Conservation (phyloP, 2,888 invertebrate species). For the Frankliniella intonsa region DNA sequence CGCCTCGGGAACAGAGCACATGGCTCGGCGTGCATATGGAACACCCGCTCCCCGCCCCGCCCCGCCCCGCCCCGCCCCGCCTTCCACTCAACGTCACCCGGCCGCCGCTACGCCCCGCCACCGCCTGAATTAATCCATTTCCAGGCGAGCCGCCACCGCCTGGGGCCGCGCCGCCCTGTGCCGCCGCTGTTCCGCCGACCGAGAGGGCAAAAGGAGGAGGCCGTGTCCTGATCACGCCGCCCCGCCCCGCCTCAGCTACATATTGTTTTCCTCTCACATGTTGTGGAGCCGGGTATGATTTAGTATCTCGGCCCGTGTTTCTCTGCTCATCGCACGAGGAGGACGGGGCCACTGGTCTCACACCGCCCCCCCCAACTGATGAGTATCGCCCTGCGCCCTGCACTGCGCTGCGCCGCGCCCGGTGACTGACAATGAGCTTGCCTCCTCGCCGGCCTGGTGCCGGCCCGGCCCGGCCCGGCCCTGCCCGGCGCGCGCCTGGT, state of each 20-base stretch:
- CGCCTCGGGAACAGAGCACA: too few relatives aligned
- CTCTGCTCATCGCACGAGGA: too few relatives aligned
- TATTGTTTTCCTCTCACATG: not conserved
- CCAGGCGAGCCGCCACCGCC: not conserved
- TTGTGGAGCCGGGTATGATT: not conserved
- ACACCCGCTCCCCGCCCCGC: not conserved
- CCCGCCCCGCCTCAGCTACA: not conserved
- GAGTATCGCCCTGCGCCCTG: too few relatives aligned
- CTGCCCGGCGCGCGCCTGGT: too few relatives aligned
- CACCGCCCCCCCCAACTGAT: too few relatives aligned
- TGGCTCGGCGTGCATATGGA: slow-evolving; percentile 18
- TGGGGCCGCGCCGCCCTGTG: not conserved
- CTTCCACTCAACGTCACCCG: not conserved
- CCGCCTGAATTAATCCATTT: slow-evolving; percentile 8
- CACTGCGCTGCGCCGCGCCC: too few relatives aligned
- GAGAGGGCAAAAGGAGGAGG: not conserved
- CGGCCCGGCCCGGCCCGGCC: too few relatives aligned
- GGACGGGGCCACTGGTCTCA: too few relatives aligned
- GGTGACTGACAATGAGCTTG: too few relatives aligned
- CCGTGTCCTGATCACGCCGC: not conserved
- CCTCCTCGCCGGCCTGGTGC: too few relatives aligned
- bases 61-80: not conserved
- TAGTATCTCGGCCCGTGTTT: too few relatives aligned
- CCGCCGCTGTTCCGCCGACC: not conserved
- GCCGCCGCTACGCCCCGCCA: not conserved